phyloP scores from a whole-genome alignment of 2,888 invertebrate genomes.

The Bruchidius siliquastri region DNA sequence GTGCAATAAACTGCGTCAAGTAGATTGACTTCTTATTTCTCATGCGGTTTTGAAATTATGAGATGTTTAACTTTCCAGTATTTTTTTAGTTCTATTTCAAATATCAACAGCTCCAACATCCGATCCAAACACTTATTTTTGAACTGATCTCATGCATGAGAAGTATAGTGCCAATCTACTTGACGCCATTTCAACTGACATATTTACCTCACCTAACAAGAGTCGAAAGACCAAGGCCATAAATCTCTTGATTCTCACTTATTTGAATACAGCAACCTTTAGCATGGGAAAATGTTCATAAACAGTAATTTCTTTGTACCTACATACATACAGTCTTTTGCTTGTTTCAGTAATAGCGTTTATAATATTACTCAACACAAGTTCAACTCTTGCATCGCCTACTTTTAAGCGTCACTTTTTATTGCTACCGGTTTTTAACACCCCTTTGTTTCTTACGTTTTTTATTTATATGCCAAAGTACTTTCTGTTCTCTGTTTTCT shows the following conservation, averaged over 20 bases:
- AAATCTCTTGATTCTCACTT: not conserved
- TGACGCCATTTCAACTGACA: too few relatives aligned
- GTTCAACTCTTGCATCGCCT: not conserved
- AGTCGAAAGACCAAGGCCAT: too few relatives aligned
- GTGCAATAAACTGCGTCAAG: too few relatives aligned
- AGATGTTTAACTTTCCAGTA: too few relatives aligned
- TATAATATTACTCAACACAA: not conserved
- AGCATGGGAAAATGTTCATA: not conserved
- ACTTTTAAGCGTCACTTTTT: not conserved
- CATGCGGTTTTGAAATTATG: too few relatives aligned
- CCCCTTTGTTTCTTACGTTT: not conserved
- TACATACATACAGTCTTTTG: not conserved
- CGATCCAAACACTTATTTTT: too few relatives aligned
- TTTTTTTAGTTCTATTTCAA: too few relatives aligned
- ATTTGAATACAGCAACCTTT: not conserved
- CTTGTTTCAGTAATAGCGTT: not conserved
- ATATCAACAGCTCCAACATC: too few relatives aligned
- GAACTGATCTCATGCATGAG: too few relatives aligned
- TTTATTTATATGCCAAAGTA: not conserved
- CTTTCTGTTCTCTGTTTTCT: not conserved
- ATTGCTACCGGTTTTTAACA: not conserved
- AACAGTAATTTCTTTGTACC: not conserved
- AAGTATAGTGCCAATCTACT: too few relatives aligned
- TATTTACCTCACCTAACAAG: too few relatives aligned
- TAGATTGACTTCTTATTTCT: too few relatives aligned